Evolutionary conservation across 2,113 vertebrate species (phyloP), one percentile per base, ranked within the genome.

Genomic region (Triplophysa dalaica): DNA sequence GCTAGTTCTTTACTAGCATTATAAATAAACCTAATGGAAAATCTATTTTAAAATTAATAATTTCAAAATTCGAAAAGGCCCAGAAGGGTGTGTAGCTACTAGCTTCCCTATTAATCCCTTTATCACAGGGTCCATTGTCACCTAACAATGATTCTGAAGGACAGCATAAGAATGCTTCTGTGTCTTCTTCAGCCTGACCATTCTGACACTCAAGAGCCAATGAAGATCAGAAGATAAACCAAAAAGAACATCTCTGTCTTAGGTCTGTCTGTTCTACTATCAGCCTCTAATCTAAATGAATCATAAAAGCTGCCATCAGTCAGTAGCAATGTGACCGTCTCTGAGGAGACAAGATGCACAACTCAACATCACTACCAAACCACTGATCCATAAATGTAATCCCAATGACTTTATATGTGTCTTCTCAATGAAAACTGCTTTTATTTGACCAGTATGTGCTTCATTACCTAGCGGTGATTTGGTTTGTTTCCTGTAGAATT

Each of bases 321-420:
- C 50, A 67, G 52, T 80, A 60, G 41, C 19, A 45, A 43, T 79
- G n/a, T 72, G 2, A 62, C 43, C 33, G 60, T 80, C 4, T 21
- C 5, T 64, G 7, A 64, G 19, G 73, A 76, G 67, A 22, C 21
- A 60, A 50, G 72, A 43, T 70, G 58, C 78, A 60, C 77, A 63
- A 33, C 50, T 16, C 3, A 75, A 14, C 60, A 85, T 80, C 24
- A 52, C 80, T 79, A 76, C 56, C 65, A 41, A 50, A 81, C 21
- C 29, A 65, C 10, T 11, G 50, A n/a, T 16, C 21, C 50, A 56
- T n/a, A 66, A 70, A 70, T 19, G 8, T 58, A 16, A 68, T 41
- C 22, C 24, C 26, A 48, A 14, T 50, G 66, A 78, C 63, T 29
- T 29, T 29, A 29, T 29, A 29, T 29, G 29, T 29, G 29, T 29